Evolutionary conservation across 2,888 invertebrate species (phyloP).

Genomic region (Iselma pallidipennis): DNA sequence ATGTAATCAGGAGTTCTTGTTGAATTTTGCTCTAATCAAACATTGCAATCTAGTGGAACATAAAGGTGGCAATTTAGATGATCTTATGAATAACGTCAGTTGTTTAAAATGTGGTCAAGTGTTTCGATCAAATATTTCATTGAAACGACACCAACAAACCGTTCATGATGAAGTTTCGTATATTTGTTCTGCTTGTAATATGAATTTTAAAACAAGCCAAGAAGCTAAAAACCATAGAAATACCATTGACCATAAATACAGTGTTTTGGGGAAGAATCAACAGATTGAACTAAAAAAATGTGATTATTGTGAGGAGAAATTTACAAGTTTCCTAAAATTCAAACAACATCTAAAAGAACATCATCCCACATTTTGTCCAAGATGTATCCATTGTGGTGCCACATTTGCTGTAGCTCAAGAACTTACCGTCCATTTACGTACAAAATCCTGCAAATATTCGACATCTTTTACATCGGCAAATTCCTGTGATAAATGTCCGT

Average conservation of each 20-base stretch:
- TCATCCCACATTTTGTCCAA: conserved; percentile 68
- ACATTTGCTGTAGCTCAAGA: conserved; percentile 74
- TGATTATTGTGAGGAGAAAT: conserved; percentile 62
- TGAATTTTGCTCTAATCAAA: conserved; percentile 72
- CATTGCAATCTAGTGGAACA: conserved; percentile 61
- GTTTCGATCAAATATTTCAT: conserved; percentile 64
- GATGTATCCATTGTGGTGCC: conserved; percentile 73
- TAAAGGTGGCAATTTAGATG: conserved; percentile 26
- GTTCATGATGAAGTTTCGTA: conserved; percentile 65
- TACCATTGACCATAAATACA: conserved; percentile 66
- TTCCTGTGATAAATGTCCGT: conserved; percentile 64
- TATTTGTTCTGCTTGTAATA: conserved; percentile 70
- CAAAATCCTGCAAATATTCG: conserved; percentile 61
- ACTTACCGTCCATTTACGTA: conserved; percentile 70
- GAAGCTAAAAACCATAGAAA: conserved; percentile 71
- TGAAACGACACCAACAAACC: conserved; percentile 69
- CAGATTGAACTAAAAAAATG: conserved; percentile 60
- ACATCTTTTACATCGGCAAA: conserved; percentile 26
- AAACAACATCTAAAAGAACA: conserved; percentile 65
- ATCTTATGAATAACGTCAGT: conserved; percentile 61
- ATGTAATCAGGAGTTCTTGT: conserved; percentile 71
- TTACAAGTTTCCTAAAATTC: conserved; percentile 61
- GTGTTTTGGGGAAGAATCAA: conserved; percentile 55
- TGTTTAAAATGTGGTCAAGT: conserved; percentile 66
- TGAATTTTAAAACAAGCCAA: conserved; percentile 63